Base-by-base conservation (phyloP, 2,888 invertebrate genomes). In the Esperia sulphurella region DNA sequence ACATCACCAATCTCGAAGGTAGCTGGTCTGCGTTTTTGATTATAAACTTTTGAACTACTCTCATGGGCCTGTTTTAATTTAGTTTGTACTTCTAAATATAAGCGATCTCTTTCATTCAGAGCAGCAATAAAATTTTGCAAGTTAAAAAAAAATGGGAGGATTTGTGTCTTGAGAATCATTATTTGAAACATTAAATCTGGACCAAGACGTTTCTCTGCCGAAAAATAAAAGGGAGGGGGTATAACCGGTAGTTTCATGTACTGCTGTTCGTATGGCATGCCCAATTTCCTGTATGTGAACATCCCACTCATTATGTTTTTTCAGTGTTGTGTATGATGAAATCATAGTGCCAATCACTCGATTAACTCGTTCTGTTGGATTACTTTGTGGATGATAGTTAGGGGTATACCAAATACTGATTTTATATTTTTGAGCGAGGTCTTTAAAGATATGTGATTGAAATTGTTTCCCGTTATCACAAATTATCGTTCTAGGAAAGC, bases 301-400 rank as follows among this genome's bases (percentile, higher is more conserved):
- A 10, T 31, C 31, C 31, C 31, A 31, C 12, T n/a, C 1, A 12
- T 12, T 12, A 12, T 37, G 37, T 1, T 12, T 12, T 13, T 38
- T 13, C 4, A 4, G 0, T n/a, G n/a, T n/a, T 13, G 14, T 4
- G 13, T 8, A 39, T 9, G 2, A 8, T 8, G 13, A 5, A 39
- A 14, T 39, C 6, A 8, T 2, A 14, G 39, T 39, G 7, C 1
- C 14, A 7, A 14, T 39, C 8, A 4, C 8, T 13, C 14, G 7
- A 39, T 39, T 39, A 13, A 13, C 14, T 8, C 39, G 9, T 39
- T 39, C 14, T 8, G 8, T 21, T 8, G 8, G 3, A 21, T 8
- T 74, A 1, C 52, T 50, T 52, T 75, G 74, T 0, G 75, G 69
- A 14, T 68, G 61, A 48, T 75, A 72, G 9, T 51, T 42, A 3